Conservation (phyloP, 2,797 vertebrate genomes). For the Zenarchopterus dispar region DNA sequence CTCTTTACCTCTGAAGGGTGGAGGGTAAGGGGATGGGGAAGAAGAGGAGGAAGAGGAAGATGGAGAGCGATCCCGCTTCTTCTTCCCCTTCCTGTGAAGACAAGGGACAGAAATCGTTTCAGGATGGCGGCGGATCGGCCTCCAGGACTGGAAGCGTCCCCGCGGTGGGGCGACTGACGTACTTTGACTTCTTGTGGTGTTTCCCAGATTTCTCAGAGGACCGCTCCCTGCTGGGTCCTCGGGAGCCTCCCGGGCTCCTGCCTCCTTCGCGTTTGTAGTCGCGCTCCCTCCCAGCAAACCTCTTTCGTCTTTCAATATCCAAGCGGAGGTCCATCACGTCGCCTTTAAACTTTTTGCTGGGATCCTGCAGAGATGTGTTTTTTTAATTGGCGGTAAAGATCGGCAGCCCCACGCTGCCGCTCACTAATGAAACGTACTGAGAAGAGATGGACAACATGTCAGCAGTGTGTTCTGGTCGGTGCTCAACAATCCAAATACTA, state of each 20-base stretch:
- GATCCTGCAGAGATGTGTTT: slow-evolving; percentile 81
- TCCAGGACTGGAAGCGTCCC: background rate
- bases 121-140: no score
- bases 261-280: slow-evolving; percentile 91
- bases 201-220: slow-evolving; percentile 94
- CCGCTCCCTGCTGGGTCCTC: slow-evolving; percentile 91
- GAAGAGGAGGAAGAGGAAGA: slow-evolving; percentile 94
- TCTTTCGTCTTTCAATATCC: slow-evolving; percentile 97
- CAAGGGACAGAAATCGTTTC: no score
- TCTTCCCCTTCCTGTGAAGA: slow-evolving; percentile 89
- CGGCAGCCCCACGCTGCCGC: background rate
- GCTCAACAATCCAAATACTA: background rate
- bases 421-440: no score
- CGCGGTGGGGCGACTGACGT: slow-evolving; percentile 27
- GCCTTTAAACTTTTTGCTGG: slow-evolving; percentile 91
- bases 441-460: background rate
- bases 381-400: background rate
- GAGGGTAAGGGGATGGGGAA: slow-evolving; percentile 85
- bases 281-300: slow-evolving; percentile 89
- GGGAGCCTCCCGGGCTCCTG: slow-evolving; percentile 92
- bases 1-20: slow-evolving; percentile 83
- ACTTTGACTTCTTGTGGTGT: slow-evolving; percentile 95
- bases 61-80: slow-evolving; percentile 93
- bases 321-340: slow-evolving; percentile 96
- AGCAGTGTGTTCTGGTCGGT: background rate